These are phyloP conservation scores for Vireo griseus DNA, from an alignment of 2,797 vertebrate genomes.

Conservation along the genomic window DNA sequence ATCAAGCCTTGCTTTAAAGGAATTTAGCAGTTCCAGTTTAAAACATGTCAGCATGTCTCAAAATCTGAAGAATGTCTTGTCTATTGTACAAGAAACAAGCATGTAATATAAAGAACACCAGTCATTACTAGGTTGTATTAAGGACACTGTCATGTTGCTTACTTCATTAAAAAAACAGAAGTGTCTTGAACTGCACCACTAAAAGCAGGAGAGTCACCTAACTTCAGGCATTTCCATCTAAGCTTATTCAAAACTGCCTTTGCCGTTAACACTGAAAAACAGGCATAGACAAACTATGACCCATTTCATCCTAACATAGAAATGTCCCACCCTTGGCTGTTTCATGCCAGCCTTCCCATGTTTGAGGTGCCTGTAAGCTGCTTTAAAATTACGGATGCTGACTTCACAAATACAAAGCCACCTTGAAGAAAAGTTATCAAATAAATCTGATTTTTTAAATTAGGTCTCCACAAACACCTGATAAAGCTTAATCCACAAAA, in stretches of 20 bases:
- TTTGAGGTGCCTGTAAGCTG: background rate
- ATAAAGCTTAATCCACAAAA: background rate
- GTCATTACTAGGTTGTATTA: background rate
- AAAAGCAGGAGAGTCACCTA: background rate
- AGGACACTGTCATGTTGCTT: background rate
- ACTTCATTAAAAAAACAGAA: background rate
- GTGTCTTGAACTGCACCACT: background rate
- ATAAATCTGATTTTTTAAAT: background rate
- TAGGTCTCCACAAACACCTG: background rate
- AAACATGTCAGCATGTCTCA: background rate
- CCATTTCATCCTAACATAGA: background rate
- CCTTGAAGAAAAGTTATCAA: background rate
- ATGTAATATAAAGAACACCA: background rate
- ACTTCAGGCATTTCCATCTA: background rate
- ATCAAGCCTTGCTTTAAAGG: background rate
- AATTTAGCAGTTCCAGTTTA: background rate
- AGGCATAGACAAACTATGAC: background rate
- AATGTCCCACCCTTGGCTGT: background rate
- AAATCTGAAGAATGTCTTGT: background rate
- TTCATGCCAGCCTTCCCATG: background rate
- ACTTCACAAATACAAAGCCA: background rate
- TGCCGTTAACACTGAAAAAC: background rate
- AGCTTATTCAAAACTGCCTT: background rate
- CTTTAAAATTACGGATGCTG: background rate
- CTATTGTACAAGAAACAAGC: background rate